These are phyloP conservation scores for Microcaecilia unicolor DNA, from an alignment of 2,797 vertebrate genomes.

Conservation along the genomic window DNA sequence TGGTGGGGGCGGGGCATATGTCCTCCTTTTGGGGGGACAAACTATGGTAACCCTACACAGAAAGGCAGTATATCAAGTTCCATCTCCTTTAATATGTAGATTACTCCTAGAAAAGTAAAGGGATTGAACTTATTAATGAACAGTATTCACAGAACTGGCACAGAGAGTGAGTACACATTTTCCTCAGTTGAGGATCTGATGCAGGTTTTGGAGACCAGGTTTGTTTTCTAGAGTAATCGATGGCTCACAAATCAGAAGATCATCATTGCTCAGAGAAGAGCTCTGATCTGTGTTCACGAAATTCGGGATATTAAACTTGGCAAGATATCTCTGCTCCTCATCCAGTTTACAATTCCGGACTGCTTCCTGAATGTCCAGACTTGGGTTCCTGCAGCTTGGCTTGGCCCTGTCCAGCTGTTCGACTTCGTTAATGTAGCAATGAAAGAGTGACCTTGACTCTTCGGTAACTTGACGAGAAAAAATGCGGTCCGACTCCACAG, in stretches of 20 bases:
- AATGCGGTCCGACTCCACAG: slow-evolving; percentile 49
- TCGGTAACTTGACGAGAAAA: slow-evolving; percentile 57
- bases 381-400: slow-evolving; percentile 18
- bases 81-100: not conserved
- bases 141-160: not conserved
- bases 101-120: not conserved
- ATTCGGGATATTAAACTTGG: slow-evolving; percentile 81
- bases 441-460: slow-evolving; percentile 68
- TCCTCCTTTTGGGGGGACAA: no score
- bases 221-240: slow-evolving; percentile 56
- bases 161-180: not conserved
- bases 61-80: no score
- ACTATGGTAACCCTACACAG: no score
- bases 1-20: no score
- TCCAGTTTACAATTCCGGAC: slow-evolving; percentile 33
- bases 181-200: slow-evolving; percentile 43
- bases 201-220: slow-evolving; percentile 29
- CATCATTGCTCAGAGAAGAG: slow-evolving; percentile 67
- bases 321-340: slow-evolving; percentile 51
- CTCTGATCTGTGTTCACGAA: slow-evolving; percentile 76
- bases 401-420: slow-evolving; percentile 44
- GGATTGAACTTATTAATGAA: not conserved
- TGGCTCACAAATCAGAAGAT: slow-evolving; percentile 68
- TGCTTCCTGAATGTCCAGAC: slow-evolving; percentile 42
- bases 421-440: slow-evolving; percentile 76